A percentile compares a stretch with the other conserved stretches of the same genome.
phyloP scores from a whole-genome alignment of 2,888 invertebrate species.

The Aphrophora alni region DNA sequence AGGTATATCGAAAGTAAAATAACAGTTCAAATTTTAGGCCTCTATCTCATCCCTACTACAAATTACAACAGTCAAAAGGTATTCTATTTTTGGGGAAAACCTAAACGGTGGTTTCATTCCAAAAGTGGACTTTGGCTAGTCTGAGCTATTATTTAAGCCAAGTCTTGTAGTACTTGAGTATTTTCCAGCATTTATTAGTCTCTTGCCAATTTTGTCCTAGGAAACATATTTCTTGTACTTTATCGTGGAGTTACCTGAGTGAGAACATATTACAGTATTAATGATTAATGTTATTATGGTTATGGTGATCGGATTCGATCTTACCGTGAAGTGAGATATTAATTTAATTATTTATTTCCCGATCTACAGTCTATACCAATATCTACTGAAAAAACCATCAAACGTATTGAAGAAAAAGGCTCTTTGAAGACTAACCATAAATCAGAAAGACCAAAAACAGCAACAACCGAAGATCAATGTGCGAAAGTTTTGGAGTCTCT shows the following conservation, averaged over 20 bases:
- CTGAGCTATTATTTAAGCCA: no score
- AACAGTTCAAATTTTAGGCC: no score
- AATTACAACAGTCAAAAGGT: no score
- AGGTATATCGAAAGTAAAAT: no score
- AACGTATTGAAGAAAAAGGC: slow-evolving; percentile 26
- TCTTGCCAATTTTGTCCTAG: neutral
- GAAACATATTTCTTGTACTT: neutral
- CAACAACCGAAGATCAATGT: slow-evolving; percentile 2
- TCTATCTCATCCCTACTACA: no score
- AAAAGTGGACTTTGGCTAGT: no score
- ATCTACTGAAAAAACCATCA: slow-evolving; percentile 13
- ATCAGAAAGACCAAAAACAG: slow-evolving; percentile 17
- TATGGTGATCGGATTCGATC: slow-evolving; percentile 13
- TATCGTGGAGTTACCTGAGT: slow-evolving; percentile 18
- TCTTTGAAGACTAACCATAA: slow-evolving; percentile 1
- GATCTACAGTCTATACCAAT: slow-evolving; percentile 4
- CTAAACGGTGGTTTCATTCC: no score
- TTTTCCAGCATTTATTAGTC: neutral
- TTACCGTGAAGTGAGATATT: slow-evolving; percentile 15
- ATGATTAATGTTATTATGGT: slow-evolving; percentile 27
- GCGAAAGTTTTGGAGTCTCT: slow-evolving; percentile 3
- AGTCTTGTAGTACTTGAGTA: no score
- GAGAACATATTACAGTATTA: slow-evolving; percentile 19
- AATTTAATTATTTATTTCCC: slow-evolving; percentile 21
- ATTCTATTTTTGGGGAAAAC: no score